A percentile compares a stretch with the other conserved stretches of the same genome.
phyloP scores from a whole-genome alignment of 1,140 invertebrate species.

The Penaeus vannamei region DNA sequence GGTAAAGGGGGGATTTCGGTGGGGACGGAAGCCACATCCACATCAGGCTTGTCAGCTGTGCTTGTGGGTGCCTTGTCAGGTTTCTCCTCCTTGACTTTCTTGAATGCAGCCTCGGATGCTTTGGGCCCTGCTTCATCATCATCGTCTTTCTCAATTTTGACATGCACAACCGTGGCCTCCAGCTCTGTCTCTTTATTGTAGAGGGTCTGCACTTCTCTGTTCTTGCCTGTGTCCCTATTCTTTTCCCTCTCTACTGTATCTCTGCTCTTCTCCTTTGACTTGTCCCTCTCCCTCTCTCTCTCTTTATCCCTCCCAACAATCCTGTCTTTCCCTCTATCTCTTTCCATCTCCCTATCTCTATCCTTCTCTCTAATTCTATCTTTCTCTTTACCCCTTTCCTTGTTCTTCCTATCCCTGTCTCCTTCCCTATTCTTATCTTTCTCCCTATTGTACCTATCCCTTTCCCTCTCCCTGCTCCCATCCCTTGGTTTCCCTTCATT shows the following conservation, averaged over 20 bases:
- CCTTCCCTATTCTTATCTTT: conserved; percentile 39
- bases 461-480: conserved; percentile 31
- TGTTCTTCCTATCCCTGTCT: conserved; percentile 17
- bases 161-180: conserved; percentile 47
- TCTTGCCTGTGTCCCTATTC: conserved; percentile 22
- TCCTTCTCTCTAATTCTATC: background rate
- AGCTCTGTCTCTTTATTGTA: conserved; percentile 41
- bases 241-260: conserved; percentile 37
- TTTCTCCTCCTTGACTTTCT: conserved; percentile 57
- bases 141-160: conserved; percentile 60
- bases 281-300: background rate
- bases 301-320: background rate
- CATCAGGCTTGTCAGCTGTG: conserved; percentile 19
- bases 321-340: background rate
- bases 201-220: background rate
- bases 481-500: conserved; percentile 48
- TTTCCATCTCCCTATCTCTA: conserved; percentile 3
- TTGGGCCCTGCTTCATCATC: background rate
- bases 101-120: conserved; percentile 25
- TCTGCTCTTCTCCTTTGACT: conserved; percentile 23
- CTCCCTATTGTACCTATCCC: conserved; percentile 14
- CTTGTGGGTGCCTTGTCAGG: conserved; percentile 41
- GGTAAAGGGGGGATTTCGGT: too few species aligned
- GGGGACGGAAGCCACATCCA: background rate
- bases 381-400: background rate